phyloP scores from a whole-genome alignment of 2,797 vertebrate species.

The Philypnodon macrostomus region DNA sequence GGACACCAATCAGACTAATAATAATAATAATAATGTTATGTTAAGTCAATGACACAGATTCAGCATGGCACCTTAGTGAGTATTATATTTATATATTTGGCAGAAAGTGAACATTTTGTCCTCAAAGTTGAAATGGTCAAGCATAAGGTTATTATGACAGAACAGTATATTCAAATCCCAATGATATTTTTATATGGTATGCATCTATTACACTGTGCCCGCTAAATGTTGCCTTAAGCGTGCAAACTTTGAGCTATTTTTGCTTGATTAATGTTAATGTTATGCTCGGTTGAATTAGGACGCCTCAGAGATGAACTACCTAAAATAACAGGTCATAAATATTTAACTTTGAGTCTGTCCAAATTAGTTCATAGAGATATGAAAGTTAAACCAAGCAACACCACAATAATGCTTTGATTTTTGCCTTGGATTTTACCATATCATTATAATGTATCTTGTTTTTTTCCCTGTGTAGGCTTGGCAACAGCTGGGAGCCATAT shows the following conservation, averaged over 20 bases:
- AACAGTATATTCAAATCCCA: too few species aligned
- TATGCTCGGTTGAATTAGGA: constrained; percentile 3
- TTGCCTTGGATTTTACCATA: not conserved
- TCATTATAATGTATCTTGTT: constrained; percentile 23
- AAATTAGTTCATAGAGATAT: not conserved
- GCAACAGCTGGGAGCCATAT: constrained; percentile 72
- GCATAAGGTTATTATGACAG: too few species aligned
- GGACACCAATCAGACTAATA: too few species aligned
- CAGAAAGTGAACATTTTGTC: too few species aligned
- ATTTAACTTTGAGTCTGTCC: constrained; percentile 7
- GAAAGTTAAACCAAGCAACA: not conserved
- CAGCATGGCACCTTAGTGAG: too few species aligned
- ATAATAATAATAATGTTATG: too few species aligned
- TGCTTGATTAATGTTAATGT: not conserved
- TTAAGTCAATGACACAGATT: too few species aligned
- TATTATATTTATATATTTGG: too few species aligned
- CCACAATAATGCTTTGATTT: not conserved
- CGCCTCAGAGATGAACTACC: constrained; percentile 3
- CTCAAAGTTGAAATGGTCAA: too few species aligned
- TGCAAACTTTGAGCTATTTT: not conserved
- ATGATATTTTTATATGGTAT: too few species aligned
- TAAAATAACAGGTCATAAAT: constrained; percentile 12
- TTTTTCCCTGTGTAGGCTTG: constrained; percentile 23
- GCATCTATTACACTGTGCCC: not conserved
- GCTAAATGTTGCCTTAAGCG: not conserved